Evolutionary conservation across 2,113 vertebrate genomes (phyloP), one percentile per base, ranked within the genome.

Genomic region (Otolemur garnettii): DNA sequence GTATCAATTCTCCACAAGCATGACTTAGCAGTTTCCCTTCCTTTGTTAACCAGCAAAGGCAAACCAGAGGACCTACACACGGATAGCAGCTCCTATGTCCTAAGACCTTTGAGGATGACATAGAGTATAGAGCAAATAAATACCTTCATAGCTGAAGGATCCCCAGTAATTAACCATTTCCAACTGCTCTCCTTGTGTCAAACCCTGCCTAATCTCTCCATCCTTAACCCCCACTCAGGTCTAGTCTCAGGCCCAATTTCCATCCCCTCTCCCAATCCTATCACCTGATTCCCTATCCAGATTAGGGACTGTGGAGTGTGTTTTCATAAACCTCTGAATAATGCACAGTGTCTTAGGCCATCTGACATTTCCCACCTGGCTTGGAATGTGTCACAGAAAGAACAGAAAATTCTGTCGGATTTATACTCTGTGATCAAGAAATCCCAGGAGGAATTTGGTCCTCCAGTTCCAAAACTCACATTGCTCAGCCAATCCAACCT

Each of bases 351-450:
- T 68, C 59, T 60, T 60, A 7, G 8, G 21, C 59, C 59, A 60
- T 60, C 57, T 69, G 33, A 94, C 85, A 89, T 85, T 74, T 14
- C 90, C 19, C 2, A 18, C 4, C 15, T 96, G 14, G 92, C 90
- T 10, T 59, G 74, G 85, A 84, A 96, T 0, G 4, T 94, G 13
- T 75, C 94, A 21, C 42, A 86, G 81, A 96, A 94, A 30, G 10
- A 82, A 38, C 75, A 59, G 11, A n/a, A 81, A 50, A 3, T 3
- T 55, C 12, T 92, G 30, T 97, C 59, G 85, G 89, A 94, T 38
- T 62, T 96, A 15, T 68, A 60, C 0, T 0, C 53, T 35, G 13
- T 92, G 33, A 62, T 94, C 8, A 68, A 86, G 71, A 86, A 21
- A 50, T 84, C 84, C 55, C n/a, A 59, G 15, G 19, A 89, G 21